Evolutionary conservation across 2,797 vertebrate genomes (phyloP).

Genomic region (Neosilurus hyrtlii): DNA sequence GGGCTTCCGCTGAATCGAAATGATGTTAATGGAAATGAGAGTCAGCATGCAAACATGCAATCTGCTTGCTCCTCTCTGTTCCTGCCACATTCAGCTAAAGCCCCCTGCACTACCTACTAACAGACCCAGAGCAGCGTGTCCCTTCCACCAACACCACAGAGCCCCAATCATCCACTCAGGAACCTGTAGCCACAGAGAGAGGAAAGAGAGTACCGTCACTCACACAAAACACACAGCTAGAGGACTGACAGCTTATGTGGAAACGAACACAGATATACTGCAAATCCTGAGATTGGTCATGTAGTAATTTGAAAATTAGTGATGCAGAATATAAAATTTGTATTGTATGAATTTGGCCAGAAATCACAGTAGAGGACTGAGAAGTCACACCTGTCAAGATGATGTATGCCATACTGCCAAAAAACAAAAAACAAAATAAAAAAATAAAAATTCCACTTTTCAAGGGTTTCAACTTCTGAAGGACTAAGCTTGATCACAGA

Average conservation of each 20-base stretch:
- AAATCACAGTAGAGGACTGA: background rate
- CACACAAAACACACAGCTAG: conserved; percentile 19
- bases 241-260: background rate
- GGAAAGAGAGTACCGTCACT: conserved; percentile 43
- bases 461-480: background rate
- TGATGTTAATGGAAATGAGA: conserved; percentile 82
- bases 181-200: conserved; percentile 94
- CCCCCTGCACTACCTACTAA: conserved; percentile 69
- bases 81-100: conserved; percentile 32
- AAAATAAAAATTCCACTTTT: background rate
- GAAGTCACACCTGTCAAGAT: background rate
- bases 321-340: background rate
- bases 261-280: background rate
- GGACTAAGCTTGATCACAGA: background rate
- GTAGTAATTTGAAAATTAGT: background rate
- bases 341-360: background rate
- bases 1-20: conserved; percentile 66
- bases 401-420: background rate
- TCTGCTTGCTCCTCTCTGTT: conserved; percentile 68
- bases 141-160: conserved; percentile 97
- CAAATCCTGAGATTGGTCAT: background rate
- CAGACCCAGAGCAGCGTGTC: conserved; percentile 84
- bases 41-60: conserved; percentile 93
- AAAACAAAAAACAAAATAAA: too few relatives aligned
- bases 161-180: conserved; percentile 94